Conservation (phyloP, 2,113 vertebrate species). For the Anthoscopus minutus region DNA sequence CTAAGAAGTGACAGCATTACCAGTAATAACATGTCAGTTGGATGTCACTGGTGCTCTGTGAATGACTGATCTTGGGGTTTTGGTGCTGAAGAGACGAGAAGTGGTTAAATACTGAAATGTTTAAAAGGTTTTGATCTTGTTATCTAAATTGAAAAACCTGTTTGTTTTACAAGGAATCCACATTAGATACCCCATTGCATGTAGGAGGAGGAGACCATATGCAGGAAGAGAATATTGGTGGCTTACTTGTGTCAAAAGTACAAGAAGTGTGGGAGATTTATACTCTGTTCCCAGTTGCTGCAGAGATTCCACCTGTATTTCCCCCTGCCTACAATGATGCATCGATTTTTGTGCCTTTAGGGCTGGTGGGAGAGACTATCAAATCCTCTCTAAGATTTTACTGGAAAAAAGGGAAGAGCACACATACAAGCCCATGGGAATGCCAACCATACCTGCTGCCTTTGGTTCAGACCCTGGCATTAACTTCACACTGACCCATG, state of each 20-base stretch:
- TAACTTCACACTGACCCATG: background rate
- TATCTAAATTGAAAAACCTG: background rate
- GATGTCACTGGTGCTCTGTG: background rate
- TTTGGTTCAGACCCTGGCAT: background rate
- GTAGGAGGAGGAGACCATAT: background rate
- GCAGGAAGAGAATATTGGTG: background rate
- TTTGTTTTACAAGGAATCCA: background rate
- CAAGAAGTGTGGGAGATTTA: background rate
- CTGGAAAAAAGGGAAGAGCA: background rate
- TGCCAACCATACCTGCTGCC: background rate
- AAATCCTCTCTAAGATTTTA: background rate
- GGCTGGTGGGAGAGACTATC: background rate
- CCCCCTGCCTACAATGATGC: background rate
- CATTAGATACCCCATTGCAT: background rate
- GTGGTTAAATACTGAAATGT: background rate
- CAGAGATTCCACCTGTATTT: background rate
- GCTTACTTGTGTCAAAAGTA: background rate
- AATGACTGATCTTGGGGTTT: background rate
- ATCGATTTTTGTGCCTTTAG: background rate
- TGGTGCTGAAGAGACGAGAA: background rate
- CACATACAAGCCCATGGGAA: accelerated
- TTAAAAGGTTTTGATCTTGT: background rate
- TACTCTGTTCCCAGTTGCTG: background rate
- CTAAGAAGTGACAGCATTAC: background rate
- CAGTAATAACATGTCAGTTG: background rate